Evolutionary conservation across 2,888 invertebrate genomes (phyloP), one percentile per base, ranked within the genome.

Genomic region (Pimpla rufipes): DNA sequence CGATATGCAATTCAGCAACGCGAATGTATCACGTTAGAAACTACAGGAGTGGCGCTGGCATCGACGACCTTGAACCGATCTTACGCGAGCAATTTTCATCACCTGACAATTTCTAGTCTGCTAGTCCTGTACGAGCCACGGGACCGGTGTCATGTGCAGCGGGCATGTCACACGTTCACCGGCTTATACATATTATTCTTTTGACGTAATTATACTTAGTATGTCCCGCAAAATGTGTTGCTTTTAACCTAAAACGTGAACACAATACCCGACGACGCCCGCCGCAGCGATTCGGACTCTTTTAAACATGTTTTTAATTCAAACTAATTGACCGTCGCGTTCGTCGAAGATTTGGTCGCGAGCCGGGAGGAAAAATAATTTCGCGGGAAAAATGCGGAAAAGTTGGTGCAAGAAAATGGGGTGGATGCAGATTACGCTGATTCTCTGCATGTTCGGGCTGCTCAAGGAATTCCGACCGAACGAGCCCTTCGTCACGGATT

Each of bases 381-480:
- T 35, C 13, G 7, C 35, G 7, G 10, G 18, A 23, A 59, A 73
- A 59, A 73, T 78, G 35, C 8, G 52, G 35, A 57, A 67, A 21
- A 57, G 29, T 57, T 66, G 68, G 42, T 47, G 59, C 47, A 21
- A 64, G 73, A 83, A 75, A 18, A 92, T 92, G 91, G 93, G 94
- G 87, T 97, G 97, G 97, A 91, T 96, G 67, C 94, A 94, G 92
- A 95, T 96, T 78, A 96, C 97, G 0, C 92, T 97, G 70, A 93
- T 97, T 67, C 93, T 98, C 13, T 97, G 97, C 90, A 93, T 96
- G 47, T 98, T 97, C 90, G 98, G 98, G 1, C 96, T 97, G 88
- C 94, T 98, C 74, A 96, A 98, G 85, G 98, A 98, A 93, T 95
- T 98, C 81, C 94, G 98, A n/a, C 98, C 98, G 0, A 97, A 97